Base-by-base conservation (phyloP, 1,140 invertebrate species). In the Listronotus bonariensis region DNA sequence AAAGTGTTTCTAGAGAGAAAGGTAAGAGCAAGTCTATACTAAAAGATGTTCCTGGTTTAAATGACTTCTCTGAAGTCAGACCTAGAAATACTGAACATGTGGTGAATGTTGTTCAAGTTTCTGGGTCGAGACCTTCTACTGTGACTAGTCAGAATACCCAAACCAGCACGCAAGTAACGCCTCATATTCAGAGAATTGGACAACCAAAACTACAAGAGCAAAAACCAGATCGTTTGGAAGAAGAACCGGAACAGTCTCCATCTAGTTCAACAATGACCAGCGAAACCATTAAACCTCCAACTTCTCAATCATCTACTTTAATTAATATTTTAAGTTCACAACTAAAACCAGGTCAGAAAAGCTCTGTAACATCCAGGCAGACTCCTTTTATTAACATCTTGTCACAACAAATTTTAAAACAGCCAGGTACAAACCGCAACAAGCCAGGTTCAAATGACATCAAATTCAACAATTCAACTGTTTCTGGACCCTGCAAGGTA, bases 61-160 rank as follows among this genome's bases (percentile, higher is more conserved):
- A 82, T 63, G 80, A 83, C 34, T 72, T 84, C 55, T 81, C 84
- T 43, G 82, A 86, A 79, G 82, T 86, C 65, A 75, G 82, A 14
- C 83, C 85, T 3, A 76, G 78, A 4, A 72, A 80, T 18, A 77
- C 82, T 7, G 78, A 83, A 48, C 78, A 81, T 0, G 84, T 84
- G 0, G 82, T 87, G 3, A 84, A 87, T 68, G 82, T 87, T 0
- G 85, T 87, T 1, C 86, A 86, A 64, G 71, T 86, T 10, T 80
- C 83, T 0, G 75, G 73, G 4, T 61, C 69, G 18, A 60, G 72
- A 43, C 34, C 67, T 8, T 55, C 66, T 43, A 65, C 68, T 20
- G 71, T 71, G 11, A 56, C 71, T n/a, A 65, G 66, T 43, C 70
- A 71, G 46, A 74, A 74, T 52, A 68, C 73, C 0, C 75, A 77